phyloP scores from a whole-genome alignment of 2,113 vertebrate species.

The Dendropsophus ebraccatus region DNA sequence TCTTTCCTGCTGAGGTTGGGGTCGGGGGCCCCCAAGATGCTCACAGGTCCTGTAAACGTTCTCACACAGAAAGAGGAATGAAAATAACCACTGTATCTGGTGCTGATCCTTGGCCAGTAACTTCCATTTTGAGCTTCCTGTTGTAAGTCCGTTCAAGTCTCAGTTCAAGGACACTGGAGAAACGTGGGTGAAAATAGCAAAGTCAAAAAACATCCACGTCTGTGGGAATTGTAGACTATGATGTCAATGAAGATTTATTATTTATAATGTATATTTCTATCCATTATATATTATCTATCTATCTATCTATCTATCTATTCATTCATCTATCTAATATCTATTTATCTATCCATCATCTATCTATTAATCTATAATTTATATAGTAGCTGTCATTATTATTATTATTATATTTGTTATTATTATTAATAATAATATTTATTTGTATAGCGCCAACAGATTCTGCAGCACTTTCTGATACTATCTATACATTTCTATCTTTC shows the following conservation, averaged over 20 bases:
- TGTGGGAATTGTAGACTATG: constrained; percentile 23
- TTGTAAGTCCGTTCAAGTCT: constrained; percentile 17
- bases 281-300: neutral
- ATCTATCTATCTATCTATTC: too few relatives aligned
- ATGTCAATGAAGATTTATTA: too few relatives aligned
- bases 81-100: constrained; percentile 17
- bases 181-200: constrained; percentile 4
- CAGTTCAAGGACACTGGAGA: constrained; percentile 33
- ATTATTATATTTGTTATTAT: too few relatives aligned
- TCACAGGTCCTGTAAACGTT: constrained; percentile 30
- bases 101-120: neutral
- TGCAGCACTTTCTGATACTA: too few relatives aligned
- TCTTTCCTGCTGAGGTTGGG: neutral
- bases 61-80: neutral
- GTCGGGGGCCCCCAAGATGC: neutral
- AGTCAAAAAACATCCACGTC: constrained; percentile 9
- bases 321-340: neutral
- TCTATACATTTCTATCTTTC: too few relatives aligned
- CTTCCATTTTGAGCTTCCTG: constrained; percentile 40
- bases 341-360: neutral
- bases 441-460: too few relatives aligned
- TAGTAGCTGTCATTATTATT: too few relatives aligned
- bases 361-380: too few relatives aligned
- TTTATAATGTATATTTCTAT: too few relatives aligned
- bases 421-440: too few relatives aligned